Evolutionary conservation across 2,888 invertebrate species (phyloP), one percentile per base, ranked within the genome.

Genomic region (Cantharis flavilabris): DNA sequence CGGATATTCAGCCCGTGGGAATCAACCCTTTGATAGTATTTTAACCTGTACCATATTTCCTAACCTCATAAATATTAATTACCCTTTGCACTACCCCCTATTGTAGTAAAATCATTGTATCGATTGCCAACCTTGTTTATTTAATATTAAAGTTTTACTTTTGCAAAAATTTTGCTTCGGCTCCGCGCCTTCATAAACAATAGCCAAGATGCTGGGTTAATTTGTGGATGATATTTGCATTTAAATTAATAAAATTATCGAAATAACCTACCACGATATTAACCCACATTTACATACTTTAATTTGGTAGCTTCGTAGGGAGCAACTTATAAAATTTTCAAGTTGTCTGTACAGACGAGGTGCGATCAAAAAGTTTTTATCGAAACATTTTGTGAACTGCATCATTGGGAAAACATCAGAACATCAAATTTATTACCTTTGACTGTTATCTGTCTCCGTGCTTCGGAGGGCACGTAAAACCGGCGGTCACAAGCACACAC

Each of bases 51-150:
- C 76, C 76, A 75, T 78, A 79, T 76, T 80, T 79, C 74, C 75
- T 73, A 70, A 78, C 74, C 75, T 78, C 80, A 79, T 79, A 79
- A 79, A 79, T 79, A 79, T 79, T 79, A 79, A 79, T 79, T 77
- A 65, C 11, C 65, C 20, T 13, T 33, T n/a, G 13, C 33, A 75
- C 76, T 75, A 71, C 30, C 73, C 72, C 67, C 74, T 72, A 69
- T 76, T 76, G 76, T 79, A 65, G 65, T 73, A 75, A 77, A 75
- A 72, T 30, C 14, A 26, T 69, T 69, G 30, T 69, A 28, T 69
- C 26, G 16, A 69, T 30, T 69, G 20, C 28, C 28, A 5, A 69
- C 16, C 14, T 14, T 20, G n/a, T 64, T 18, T 18, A 64, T 18
- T 64, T 18, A 64, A 65, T 65, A 65, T 23, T 65, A 23, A 65